Base-by-base conservation (phyloP, 2,888 invertebrate species). In the Hemithea aestivaria region DNA sequence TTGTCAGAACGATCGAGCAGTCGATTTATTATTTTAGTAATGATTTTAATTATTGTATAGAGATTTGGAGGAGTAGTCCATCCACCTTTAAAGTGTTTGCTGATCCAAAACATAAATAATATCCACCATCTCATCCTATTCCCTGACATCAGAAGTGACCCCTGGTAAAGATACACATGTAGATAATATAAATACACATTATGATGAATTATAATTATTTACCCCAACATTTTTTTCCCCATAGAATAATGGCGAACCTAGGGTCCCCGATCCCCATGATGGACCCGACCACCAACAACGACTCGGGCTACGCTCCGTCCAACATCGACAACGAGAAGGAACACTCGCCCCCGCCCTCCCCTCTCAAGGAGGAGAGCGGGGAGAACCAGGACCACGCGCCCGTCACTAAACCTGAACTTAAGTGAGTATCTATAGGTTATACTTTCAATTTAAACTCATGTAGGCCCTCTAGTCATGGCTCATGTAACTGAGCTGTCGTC, bases 231-330 rank as follows among this genome's bases (percentile, higher is more conserved):
- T 16, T 6, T 30, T 27, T 28, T 23, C 45, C 39, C 11, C 27
- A 27, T 69, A 84, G 87, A 34, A 84, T 85, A 47, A 87, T 84
- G 85, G 85, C 85, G 0, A 85, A 84, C 53, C 55, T 85, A 8
- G 84, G 85, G 0, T 85, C 90, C 28, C 90, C 91, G 8, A 90
- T 91, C 28, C 87, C 89, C 1, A 83, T 90, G 73, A 90, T 91
- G 66, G 94, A 94, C 61, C 91, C 93, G 25, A 94, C 93, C 77
- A 94, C 94, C 45, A 94, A 94, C 89, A 93, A 94, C 81, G 94
- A 94, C 81, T 94, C 94, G 22, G 94, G 94, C 46, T 95, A 95
- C 78, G 93, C 91, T 30, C 90, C 93, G 6, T 92, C 90, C 51
- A 90, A 90, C 57, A 69, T 87, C 37, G 88, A 87, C 36, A 89